phyloP scores from a whole-genome alignment of 2,113 vertebrate species.

The Taxidea taxus region DNA sequence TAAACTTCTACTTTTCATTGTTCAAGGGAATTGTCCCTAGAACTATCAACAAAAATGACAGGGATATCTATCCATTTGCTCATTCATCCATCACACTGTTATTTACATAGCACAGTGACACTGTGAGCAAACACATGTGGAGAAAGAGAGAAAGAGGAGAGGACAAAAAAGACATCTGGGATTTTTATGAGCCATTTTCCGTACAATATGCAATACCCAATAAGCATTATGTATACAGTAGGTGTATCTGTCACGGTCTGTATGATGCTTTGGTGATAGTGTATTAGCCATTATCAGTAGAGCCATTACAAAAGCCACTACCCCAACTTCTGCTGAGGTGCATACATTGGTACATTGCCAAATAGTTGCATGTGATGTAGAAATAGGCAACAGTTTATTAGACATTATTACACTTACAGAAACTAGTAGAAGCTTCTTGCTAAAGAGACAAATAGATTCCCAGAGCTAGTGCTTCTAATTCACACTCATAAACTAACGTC shows the following conservation, averaged over 20 bases:
- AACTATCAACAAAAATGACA: constrained; percentile 70
- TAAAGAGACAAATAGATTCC: constrained; percentile 10
- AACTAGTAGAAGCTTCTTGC: not conserved
- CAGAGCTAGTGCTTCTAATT: not conserved
- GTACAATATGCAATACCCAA: constrained; percentile 25
- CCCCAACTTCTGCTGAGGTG: not conserved
- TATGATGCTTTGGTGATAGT: constrained; percentile 18
- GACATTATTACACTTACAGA: not conserved
- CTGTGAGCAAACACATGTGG: constrained; percentile 42
- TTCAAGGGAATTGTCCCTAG: constrained; percentile 58
- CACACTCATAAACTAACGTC: not conserved
- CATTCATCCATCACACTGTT: constrained; percentile 58
- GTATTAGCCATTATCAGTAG: constrained; percentile 26
- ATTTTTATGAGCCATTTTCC: constrained; percentile 58
- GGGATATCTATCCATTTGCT: constrained; percentile 55
- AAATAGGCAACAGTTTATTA: constrained; percentile 37
- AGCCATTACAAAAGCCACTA: not conserved
- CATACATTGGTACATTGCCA: not conserved
- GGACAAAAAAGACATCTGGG: constrained; percentile 56
- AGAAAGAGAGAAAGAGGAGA: constrained; percentile 39
- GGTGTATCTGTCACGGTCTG: not conserved
- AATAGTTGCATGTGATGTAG: not conserved
- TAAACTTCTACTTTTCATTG: constrained; percentile 62
- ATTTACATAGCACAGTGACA: constrained; percentile 31
- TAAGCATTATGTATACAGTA: constrained; percentile 56